A percentile compares a stretch with the other conserved stretches of the same genome.
Evolutionary conservation across 1,140 invertebrate species (phyloP).

Genomic region (Ectropis grisescens): DNA sequence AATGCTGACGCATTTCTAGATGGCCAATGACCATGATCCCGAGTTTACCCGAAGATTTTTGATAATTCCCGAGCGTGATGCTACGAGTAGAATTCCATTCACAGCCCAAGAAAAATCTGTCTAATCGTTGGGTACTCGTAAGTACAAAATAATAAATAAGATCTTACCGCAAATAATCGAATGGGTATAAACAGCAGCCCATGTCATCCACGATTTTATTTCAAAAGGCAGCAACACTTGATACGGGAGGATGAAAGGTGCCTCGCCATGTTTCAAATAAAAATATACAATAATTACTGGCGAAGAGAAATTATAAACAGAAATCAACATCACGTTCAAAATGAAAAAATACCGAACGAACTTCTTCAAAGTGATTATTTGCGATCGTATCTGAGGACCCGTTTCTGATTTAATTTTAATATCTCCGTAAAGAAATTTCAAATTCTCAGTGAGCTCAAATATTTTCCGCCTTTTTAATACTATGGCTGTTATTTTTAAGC

Average conservation of each 20-base stretch:
- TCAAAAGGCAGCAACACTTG: conserved; percentile 31
- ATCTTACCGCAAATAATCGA: conserved; percentile 30
- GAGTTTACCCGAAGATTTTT: too few species aligned
- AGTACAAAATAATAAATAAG: too few species aligned
- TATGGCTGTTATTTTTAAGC: conserved; percentile 29
- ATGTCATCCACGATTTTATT: conserved; percentile 23
- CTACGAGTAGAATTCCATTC: too few species aligned
- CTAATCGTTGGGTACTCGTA: too few species aligned
- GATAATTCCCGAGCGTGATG: too few species aligned
- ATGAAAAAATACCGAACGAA: conserved; percentile 39
- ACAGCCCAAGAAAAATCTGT: too few species aligned
- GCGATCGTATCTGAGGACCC: conserved; percentile 12
- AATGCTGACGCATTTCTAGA: too few species aligned
- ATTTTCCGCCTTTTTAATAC: conserved; percentile 23
- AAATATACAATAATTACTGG: conserved; percentile 25
- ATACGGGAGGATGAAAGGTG: conserved; percentile 28
- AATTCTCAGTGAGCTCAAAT: conserved; percentile 17
- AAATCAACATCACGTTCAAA: conserved; percentile 31
- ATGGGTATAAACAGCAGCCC: conserved; percentile 27
- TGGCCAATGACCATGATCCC: too few species aligned
- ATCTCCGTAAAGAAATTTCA: conserved; percentile 18
- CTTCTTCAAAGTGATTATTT: conserved; percentile 23
- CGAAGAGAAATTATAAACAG: conserved; percentile 39
- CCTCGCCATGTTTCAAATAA: conserved; percentile 19
- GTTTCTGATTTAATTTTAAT: conserved; percentile 17